phyloP scores from a whole-genome alignment of 2,888 invertebrate genomes.

The Alloscopus bannaensis region DNA sequence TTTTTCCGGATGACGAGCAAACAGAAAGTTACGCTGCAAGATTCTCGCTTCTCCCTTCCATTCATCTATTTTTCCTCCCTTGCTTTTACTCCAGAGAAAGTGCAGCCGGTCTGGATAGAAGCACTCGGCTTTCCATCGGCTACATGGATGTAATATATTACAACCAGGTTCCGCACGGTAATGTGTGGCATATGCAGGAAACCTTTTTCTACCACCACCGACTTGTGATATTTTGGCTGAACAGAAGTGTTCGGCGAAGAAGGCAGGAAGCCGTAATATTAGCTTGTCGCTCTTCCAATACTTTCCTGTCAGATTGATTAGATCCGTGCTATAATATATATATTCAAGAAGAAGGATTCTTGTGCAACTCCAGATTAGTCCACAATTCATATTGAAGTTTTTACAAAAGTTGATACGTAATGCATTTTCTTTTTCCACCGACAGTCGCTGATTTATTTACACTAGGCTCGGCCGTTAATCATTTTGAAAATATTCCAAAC shows the following conservation, averaged over 20 bases:
- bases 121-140: not conserved
- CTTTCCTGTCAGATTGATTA: slow-evolving; percentile 35
- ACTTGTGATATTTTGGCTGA: not conserved
- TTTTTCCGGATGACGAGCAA: slow-evolving; percentile 65
- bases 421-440: slow-evolving; percentile 21
- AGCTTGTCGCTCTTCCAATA: not conserved
- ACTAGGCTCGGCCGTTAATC: too few relatives aligned
- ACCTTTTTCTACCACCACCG: not conserved
- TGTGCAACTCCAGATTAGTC: slow-evolving; percentile 11
- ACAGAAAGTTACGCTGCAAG: slow-evolving; percentile 47
- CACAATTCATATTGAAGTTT: slow-evolving; percentile 13
- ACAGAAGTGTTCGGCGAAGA: not conserved
- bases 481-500: too few relatives aligned
- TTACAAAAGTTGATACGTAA: not conserved
- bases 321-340: slow-evolving; percentile 14
- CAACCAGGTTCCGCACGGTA: slow-evolving; percentile 18
- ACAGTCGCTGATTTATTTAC: slow-evolving; percentile 38
- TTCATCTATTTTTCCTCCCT: not conserved
- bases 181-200: slow-evolving; percentile 17
- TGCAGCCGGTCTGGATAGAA: not conserved
- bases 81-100: slow-evolving; percentile 5
- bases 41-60: slow-evolving; percentile 32
- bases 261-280: too few relatives aligned
- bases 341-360: slow-evolving; percentile 18
- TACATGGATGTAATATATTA: not conserved